phyloP scores from a whole-genome alignment of 2,888 invertebrate genomes.

The Dyspetes luteomarginatus region DNA sequence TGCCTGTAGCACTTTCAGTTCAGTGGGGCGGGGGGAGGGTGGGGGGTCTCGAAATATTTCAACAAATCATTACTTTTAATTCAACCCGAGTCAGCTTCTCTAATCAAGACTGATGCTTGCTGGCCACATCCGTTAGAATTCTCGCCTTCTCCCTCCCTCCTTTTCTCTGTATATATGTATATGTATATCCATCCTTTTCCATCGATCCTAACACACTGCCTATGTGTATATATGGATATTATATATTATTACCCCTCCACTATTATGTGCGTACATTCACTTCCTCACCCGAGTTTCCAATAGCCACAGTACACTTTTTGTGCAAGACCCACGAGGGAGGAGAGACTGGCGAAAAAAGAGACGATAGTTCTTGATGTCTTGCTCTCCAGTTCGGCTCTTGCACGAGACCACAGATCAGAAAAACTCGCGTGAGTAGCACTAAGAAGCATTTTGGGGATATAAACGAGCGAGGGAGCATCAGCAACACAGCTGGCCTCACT shows the following conservation, averaged over 20 bases:
- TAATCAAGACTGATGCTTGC: conserved; percentile 79
- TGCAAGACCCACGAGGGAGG: not conserved
- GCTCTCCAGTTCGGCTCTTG: conserved; percentile 19
- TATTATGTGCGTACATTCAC: conserved; percentile 30
- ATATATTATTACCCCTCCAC: conserved; percentile 1
- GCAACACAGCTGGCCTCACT: conserved; percentile 67
- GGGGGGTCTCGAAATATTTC: conserved; percentile 79
- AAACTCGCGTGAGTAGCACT: conserved; percentile 31
- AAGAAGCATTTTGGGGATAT: conserved; percentile 38
- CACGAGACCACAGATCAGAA: conserved; percentile 53
- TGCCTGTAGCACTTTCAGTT: not conserved
- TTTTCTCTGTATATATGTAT: not conserved
- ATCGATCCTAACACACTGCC: conserved; percentile 16
- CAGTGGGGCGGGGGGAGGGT: conserved; percentile 29
- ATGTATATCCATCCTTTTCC: conserved; percentile 19
- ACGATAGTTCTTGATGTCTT: conserved; percentile 52
- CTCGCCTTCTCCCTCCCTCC: conserved; percentile 18
- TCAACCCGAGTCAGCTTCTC: conserved; percentile 76
- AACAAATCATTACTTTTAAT: conserved; percentile 84
- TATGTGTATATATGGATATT: not conserved
- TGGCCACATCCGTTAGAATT: conserved; percentile 46
- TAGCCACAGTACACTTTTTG: not conserved
- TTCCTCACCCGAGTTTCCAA: not conserved
- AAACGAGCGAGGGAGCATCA: conserved; percentile 44
- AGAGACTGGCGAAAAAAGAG: not conserved